Base-by-base conservation (phyloP, 2,797 vertebrate species). In the Eremophila alpestris region DNA sequence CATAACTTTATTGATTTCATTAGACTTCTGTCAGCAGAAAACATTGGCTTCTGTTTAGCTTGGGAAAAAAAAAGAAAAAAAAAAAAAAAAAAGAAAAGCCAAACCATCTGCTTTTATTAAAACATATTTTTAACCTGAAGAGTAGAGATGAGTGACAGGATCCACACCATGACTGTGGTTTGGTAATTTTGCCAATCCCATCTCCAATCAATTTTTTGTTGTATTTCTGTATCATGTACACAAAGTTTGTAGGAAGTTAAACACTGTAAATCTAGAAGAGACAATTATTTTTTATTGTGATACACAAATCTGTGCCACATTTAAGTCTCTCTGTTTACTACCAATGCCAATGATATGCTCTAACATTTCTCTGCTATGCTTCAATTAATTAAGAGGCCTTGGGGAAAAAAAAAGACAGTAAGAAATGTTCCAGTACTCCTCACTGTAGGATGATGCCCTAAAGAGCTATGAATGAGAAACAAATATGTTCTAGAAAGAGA, bases 61-160 rank as follows among this genome's bases (percentile, higher is more conserved):
- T 43, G 20, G 26, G 11, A 27, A 21, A 5, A 7, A 38, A 21
- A 48, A 59, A 49, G 60, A 41, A 6, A n/a, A 65, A 13, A 27
- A 21, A 5, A 13, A 27, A 21, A 5, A 7, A 38, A 21, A 48
- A 59, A 49, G 60, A 41, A 6, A n/a, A 65, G 4, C 16, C 27
- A 70, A 6, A 70, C 1, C 13, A 75, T 74, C 92, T 87, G 16
- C 56, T 82, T 92, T 90, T 89, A 84, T 89, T 90, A 94, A 93
- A 91, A 56, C 20, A 36, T 58, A 73, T 62, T 81, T 82, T 87
- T 60, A 87, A 75, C 13, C 38, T 30, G 38, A 91, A 49, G 13
- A 67, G 34, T 54, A 68, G 22, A 60, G 19, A 77, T 38, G 32
- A 87, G 29, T 46, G 59, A 63, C n/a, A 92, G 26, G 13, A 80